phyloP scores from a whole-genome alignment of 1,140 invertebrate species.

The Amphibalanus amphitrite region DNA sequence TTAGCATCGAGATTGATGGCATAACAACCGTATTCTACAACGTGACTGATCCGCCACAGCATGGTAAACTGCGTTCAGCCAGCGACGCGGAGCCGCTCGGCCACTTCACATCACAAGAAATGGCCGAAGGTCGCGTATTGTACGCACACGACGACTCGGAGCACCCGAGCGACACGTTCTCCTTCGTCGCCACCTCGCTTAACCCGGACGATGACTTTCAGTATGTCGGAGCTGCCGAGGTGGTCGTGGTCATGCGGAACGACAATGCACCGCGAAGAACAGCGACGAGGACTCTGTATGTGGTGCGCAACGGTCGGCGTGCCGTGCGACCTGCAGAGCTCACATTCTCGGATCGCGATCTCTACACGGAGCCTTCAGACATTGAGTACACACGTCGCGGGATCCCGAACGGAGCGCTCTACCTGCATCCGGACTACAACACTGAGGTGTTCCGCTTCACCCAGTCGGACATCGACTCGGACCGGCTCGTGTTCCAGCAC shows the following conservation, averaged over 20 bases:
- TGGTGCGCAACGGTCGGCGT: slow-evolving; percentile 58
- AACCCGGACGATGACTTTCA: slow-evolving; percentile 48
- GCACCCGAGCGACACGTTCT: slow-evolving; percentile 20
- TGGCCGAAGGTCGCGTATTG: slow-evolving; percentile 39
- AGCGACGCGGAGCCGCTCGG: slow-evolving; percentile 13
- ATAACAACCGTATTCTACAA: slow-evolving; percentile 59
- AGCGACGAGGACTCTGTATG: slow-evolving; percentile 55
- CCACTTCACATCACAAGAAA: slow-evolving; percentile 51
- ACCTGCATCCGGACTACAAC: slow-evolving; percentile 36
- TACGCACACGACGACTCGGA: slow-evolving; percentile 30
- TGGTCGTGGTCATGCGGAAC: slow-evolving; percentile 63
- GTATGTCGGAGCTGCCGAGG: slow-evolving; percentile 57
- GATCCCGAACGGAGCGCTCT: slow-evolving; percentile 57
- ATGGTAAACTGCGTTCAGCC: slow-evolving; percentile 40
- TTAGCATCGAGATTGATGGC: slow-evolving; percentile 51
- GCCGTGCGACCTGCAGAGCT: slow-evolving; percentile 57
- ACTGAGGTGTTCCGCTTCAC: slow-evolving; percentile 54
- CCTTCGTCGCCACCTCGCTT: slow-evolving; percentile 22
- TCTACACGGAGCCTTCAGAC: slow-evolving; percentile 55
- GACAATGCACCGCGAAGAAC: slow-evolving; percentile 67
- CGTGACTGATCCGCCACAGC: slow-evolving; percentile 47
- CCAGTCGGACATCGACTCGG: slow-evolving; percentile 61
- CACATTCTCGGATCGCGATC: slow-evolving; percentile 53
- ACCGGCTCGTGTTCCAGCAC: slow-evolving; percentile 62
- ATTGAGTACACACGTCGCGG: slow-evolving; percentile 61